A percentile compares a stretch with the other conserved stretches of the same genome.
Conservation (phyloP, 2,113 vertebrate species). For the Electrona antarctica region DNA sequence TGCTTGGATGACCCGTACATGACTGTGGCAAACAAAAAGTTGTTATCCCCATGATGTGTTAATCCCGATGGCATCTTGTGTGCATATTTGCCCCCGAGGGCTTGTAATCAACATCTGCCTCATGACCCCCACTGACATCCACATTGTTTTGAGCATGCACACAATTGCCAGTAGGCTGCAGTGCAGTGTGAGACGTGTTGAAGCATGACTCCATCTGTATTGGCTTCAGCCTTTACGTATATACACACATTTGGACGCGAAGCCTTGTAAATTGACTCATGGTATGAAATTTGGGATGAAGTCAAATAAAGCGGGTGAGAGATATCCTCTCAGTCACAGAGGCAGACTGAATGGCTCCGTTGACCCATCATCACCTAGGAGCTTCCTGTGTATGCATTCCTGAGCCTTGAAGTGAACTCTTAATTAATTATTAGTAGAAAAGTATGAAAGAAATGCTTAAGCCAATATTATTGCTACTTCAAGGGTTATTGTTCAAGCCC, state of each 20-base stretch:
- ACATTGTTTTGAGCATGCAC: slow-evolving; percentile 17
- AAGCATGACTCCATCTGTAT: neutral
- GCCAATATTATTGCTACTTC: slow-evolving; percentile 43
- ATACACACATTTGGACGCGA: neutral
- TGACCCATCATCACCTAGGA: slow-evolving; percentile 4
- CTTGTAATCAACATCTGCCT: slow-evolving; percentile 51
- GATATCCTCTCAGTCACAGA: slow-evolving; percentile 5
- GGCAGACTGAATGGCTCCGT: slow-evolving; percentile 32
- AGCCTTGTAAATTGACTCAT: slow-evolving; percentile 10
- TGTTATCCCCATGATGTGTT: neutral
- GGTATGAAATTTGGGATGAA: neutral
- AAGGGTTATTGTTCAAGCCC: slow-evolving; percentile 34
- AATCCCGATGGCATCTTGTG: slow-evolving; percentile 21
- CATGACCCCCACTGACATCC: slow-evolving; percentile 29
- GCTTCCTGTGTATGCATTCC: slow-evolving; percentile 22
- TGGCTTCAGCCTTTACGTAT: slow-evolving; percentile 2
- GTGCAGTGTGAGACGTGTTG: neutral
- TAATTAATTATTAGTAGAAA: slow-evolving; percentile 11
- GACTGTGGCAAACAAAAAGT: slow-evolving; percentile 12
- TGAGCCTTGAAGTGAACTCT: slow-evolving; percentile 11
- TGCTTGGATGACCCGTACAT: neutral
- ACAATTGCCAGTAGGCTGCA: neutral
- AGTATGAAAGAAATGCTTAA: slow-evolving; percentile 26
- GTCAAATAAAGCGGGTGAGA: neutral
- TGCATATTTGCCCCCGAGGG: slow-evolving; percentile 11